Base-by-base conservation (phyloP, 2,113 vertebrate genomes). In the Gadus macrocephalus region DNA sequence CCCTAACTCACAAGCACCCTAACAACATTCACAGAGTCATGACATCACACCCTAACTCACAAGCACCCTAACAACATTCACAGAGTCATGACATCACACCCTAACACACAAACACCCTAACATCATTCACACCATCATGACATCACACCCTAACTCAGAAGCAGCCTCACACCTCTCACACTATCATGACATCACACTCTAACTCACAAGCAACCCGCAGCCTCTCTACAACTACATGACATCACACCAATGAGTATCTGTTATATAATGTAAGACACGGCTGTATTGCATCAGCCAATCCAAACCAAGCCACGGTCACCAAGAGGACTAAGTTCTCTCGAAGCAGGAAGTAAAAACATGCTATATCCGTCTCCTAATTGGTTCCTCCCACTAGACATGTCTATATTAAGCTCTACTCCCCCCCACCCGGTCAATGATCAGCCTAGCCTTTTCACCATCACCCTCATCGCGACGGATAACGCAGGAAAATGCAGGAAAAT, bases 101-200 rank as follows among this genome's bases (percentile, higher is more conserved):
- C 53, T 16, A 16, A 14, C 53, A 2, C 12, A 14, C 53, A 15
- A 55, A 6, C 12, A 16, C 7, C 53, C 53, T 16, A 12, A 3
- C 53, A 55, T 2, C 12, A 12, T 15, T 53, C 53, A 58, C 42
- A 49, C 55, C 15, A 16, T 3, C 55, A n/a, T 58, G 55, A 58
- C 55, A 35, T 35, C 70, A 83, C 87, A 76, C 81, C 81, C 81
- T 86, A 85, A 79, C 66, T 83, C 76, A 85, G 62, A 87, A 67
- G 64, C 70, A 78, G 81, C 78, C 72, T 15, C 70, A 74, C 75
- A 63, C 77, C 73, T 73, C 42, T 69, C 31, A 71, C 70, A 56
- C n/a, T 4, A 19, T 71, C 77, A 70, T 70, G 75, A 69, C 68
- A 68, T 19, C 64, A 69, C 27, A 38, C 19, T n/a, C 28, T 61